Evolutionary conservation across 2,797 vertebrate species (phyloP).

Genomic region (Oreonectes daqikongensis): DNA sequence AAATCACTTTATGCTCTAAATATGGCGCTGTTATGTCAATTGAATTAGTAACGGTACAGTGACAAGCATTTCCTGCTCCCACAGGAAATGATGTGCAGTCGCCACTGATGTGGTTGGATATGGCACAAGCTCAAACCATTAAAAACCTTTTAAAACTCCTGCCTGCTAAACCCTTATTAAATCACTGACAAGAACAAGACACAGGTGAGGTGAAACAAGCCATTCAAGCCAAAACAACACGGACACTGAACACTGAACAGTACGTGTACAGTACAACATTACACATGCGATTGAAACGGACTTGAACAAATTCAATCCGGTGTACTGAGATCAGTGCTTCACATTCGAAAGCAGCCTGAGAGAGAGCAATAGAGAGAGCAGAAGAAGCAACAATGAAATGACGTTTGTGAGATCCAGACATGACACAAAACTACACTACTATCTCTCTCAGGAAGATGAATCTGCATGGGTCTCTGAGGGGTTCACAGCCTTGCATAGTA

Average conservation of each 20-base stretch:
- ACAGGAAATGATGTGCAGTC: slow-evolving; percentile 41
- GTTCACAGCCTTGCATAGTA: slow-evolving; percentile 59
- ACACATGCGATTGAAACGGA: slow-evolving; percentile 10
- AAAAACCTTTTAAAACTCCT: slow-evolving; percentile 25
- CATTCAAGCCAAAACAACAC: slow-evolving; percentile 20
- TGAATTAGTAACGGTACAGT: slow-evolving; percentile 45
- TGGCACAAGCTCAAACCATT: slow-evolving; percentile 6
- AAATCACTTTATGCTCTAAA: slow-evolving; percentile 35
- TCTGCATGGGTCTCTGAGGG: slow-evolving; percentile 26
- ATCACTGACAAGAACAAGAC: slow-evolving; percentile 1
- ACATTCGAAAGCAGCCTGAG: slow-evolving; percentile 39
- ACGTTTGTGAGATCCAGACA: neutral
- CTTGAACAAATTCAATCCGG: slow-evolving; percentile 40
- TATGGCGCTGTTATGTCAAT: slow-evolving; percentile 23
- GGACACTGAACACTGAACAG: neutral
- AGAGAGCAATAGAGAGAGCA: neutral
- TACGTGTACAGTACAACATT: slow-evolving; percentile 13
- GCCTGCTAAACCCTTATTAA: slow-evolving; percentile 7
- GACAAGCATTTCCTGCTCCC: slow-evolving; percentile 36
- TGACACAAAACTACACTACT: slow-evolving; percentile 10
- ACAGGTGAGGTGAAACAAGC: slow-evolving; percentile 11
- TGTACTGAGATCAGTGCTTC: slow-evolving; percentile 42
- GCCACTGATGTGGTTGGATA: slow-evolving; percentile 51
- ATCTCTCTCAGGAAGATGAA: slow-evolving; percentile 36
- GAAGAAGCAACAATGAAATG: neutral